Percentiles rank a stretch among this genome's conserved stretches.
Evolutionary conservation across 2,888 invertebrate genomes (phyloP).

Genomic region (Drosophila emarginata): DNA sequence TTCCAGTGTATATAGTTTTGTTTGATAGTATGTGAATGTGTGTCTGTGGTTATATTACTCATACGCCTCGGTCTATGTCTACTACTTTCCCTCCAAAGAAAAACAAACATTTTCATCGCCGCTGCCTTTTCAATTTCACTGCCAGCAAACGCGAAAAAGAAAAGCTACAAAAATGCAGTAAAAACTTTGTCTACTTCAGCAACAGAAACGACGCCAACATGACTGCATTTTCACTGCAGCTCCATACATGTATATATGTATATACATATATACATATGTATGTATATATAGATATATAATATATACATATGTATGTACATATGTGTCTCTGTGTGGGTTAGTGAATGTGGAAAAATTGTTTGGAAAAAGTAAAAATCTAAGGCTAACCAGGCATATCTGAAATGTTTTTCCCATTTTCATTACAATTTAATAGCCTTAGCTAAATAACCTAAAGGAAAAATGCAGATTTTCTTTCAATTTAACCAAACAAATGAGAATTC

Average conservation of each 20-base stretch:
- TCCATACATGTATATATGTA: slow-evolving; percentile 14
- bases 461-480: not conserved
- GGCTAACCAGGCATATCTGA: slow-evolving; percentile 6
- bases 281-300: no score
- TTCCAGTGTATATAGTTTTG: not conserved
- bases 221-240: slow-evolving; percentile 74
- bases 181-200: slow-evolving; percentile 72
- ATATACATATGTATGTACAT: not conserved
- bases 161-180: slow-evolving; percentile 70
- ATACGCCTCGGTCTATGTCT: slow-evolving; percentile 55
- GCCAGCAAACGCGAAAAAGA: slow-evolving; percentile 44
- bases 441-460: not conserved
- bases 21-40: not conserved
- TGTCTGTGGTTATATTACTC: slow-evolving; percentile 54
- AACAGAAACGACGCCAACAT: slow-evolving; percentile 62
- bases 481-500: not conserved
- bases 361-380: slow-evolving; percentile 60
- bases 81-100: slow-evolving; percentile 40
- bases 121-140: slow-evolving; percentile 51
- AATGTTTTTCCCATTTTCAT: not conserved
- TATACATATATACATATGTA: no score
- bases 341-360: slow-evolving; percentile 19
- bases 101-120: slow-evolving; percentile 12
- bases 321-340: not conserved
- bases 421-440: not conserved